A percentile compares a stretch with the other conserved stretches of the same genome.
These are phyloP conservation scores for Tenualosa ilisha DNA, from an alignment of 2,797 vertebrate species.

Conservation along the genomic window DNA sequence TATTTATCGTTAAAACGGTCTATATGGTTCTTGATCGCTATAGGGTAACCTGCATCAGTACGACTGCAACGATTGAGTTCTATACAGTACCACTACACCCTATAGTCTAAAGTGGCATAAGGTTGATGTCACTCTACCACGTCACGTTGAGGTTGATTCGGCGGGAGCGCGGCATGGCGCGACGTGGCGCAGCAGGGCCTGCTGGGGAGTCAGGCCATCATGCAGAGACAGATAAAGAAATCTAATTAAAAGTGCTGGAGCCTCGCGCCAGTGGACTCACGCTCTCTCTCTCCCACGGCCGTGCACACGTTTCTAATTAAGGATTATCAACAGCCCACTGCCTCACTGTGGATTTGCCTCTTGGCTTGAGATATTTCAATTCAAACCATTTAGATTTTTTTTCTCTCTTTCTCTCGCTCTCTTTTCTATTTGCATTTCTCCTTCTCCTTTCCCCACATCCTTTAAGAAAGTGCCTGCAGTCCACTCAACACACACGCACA, in stretches of 20 bases:
- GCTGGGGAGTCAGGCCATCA: neutral
- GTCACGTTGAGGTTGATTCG: neutral
- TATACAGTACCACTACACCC: neutral
- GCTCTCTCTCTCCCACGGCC: constrained; percentile 33
- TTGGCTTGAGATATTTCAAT: constrained; percentile 55
- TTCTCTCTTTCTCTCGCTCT: neutral
- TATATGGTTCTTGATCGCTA: no score
- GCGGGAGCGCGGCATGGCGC: neutral
- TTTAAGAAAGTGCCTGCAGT: neutral
- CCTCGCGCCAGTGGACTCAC: constrained; percentile 4
- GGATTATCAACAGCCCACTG: constrained; percentile 72
- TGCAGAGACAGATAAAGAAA: constrained; percentile 16
- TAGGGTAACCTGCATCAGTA: no score
- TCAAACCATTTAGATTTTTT: constrained; percentile 47
- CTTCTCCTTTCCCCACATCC: neutral
- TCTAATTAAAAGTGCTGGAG: constrained; percentile 1
- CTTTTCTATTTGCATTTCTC: constrained; percentile 28
- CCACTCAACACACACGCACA: neutral
- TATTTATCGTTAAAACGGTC: no score
- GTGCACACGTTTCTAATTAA: constrained; percentile 69
- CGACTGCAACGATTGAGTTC: no score
- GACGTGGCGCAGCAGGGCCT: no score
- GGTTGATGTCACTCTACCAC: neutral
- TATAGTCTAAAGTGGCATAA: neutral
- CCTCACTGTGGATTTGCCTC: constrained; percentile 54